Conservation (phyloP, 2,888 invertebrate species). For the Andrena marginata region DNA sequence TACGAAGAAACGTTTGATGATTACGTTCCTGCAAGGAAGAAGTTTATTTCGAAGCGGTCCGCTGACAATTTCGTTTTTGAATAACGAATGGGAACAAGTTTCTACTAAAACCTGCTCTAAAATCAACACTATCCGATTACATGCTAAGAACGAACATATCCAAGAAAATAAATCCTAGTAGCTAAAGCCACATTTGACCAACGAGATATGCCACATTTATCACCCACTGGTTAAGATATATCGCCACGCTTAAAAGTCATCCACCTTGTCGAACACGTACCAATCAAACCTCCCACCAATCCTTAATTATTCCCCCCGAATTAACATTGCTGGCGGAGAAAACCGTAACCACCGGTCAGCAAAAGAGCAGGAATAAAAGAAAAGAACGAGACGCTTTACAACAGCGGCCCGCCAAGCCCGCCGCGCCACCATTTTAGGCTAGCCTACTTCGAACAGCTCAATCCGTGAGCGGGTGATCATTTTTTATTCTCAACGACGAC, state of each 20-base stretch:
- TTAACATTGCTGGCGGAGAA: not conserved
- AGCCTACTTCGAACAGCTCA: constrained; percentile 39
- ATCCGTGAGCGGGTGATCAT: constrained; percentile 32
- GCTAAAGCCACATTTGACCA: too few species aligned
- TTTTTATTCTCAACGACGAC: constrained; percentile 24
- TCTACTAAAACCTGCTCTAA: too few species aligned
- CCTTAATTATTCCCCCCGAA: not conserved
- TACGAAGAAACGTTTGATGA: too few species aligned
- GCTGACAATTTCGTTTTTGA: too few species aligned
- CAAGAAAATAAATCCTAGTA: too few species aligned
- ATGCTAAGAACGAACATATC: too few species aligned
- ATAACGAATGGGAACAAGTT: too few species aligned
- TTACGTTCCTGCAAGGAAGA: too few species aligned
- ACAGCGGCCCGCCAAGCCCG: not conserved
- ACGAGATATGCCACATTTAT: not conserved
- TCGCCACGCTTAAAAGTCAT: not conserved
- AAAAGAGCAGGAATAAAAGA: not conserved
- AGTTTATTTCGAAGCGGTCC: too few species aligned
- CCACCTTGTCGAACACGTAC: not conserved
- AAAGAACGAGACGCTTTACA: not conserved
- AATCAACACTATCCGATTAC: too few species aligned
- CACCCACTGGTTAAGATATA: not conserved
- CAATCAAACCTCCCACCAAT: constrained; percentile 1
- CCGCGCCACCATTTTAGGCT: constrained; percentile 1
- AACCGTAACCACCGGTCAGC: not conserved